Percentiles rank a stretch among this genome's conserved stretches.
These are phyloP conservation scores for Cistogaster globosa DNA, from an alignment of 2,888 invertebrate genomes.

Conservation along the genomic window DNA sequence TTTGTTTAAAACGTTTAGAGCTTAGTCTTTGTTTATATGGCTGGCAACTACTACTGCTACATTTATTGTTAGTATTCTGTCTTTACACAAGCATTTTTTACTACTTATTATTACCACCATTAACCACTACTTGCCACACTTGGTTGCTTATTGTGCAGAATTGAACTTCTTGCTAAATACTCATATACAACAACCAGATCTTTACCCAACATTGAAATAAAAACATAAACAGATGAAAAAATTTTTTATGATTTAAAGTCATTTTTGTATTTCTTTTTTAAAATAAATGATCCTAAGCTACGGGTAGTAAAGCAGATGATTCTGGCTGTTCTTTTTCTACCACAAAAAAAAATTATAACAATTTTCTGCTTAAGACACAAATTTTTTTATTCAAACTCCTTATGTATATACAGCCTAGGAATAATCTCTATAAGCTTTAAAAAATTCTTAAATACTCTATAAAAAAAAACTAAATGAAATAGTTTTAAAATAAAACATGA, in stretches of 20 bases:
- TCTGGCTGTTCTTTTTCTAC: constrained; percentile 40
- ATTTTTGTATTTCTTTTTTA: constrained; percentile 44
- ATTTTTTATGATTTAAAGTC: constrained; percentile 50
- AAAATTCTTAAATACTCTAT: constrained; percentile 21
- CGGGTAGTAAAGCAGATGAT: constrained; percentile 66
- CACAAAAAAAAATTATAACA: constrained; percentile 40
- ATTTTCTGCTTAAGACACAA: constrained; percentile 57
- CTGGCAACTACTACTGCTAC: constrained; percentile 1
- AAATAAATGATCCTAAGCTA: constrained; percentile 65
- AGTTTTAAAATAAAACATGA: constrained; percentile 22
- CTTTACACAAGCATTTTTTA: constrained; percentile 26
- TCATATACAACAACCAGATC: constrained; percentile 3
- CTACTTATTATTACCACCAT: constrained; percentile 38
- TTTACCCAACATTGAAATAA: not conserved
- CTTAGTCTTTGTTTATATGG: not conserved
- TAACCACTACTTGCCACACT: constrained; percentile 63
- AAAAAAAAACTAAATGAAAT: constrained; percentile 1
- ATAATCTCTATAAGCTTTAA: constrained; percentile 5
- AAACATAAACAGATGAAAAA: constrained; percentile 1
- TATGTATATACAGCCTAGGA: constrained; percentile 11
- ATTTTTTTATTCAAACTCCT: constrained; percentile 6
- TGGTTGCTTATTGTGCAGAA: constrained; percentile 49
- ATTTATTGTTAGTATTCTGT: constrained; percentile 37
- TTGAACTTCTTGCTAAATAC: constrained; percentile 7
- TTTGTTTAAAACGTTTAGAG: not conserved